Base-by-base conservation (phyloP, 2,113 vertebrate species). In the Calyptomena viridis region DNA sequence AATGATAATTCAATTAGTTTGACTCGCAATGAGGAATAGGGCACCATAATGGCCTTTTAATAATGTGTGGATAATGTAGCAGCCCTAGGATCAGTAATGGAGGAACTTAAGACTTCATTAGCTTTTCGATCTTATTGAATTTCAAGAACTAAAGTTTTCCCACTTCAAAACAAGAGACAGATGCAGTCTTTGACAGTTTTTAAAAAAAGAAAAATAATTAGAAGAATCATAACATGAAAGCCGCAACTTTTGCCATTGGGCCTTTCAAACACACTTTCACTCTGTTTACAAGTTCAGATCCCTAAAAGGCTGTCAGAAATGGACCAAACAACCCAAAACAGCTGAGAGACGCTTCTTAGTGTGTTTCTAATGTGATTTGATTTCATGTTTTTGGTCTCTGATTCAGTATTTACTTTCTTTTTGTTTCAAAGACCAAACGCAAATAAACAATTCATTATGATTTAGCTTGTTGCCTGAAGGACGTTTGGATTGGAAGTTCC, bases 91-190 rank as follows among this genome's bases (percentile, higher is more conserved):
- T 76, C 50, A 37, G 21, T 47, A 27, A 87, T 14, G 35, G 68
- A 44, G 17, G 39, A 85, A 37, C 28, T 59, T 12, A 46, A 88
- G 53, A 27, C 35, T 59, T 66, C 24, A 18, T 50, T 62, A 63
- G 27, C 11, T 87, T 95, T 95, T 46, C 50, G 63, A 12, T 66
- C 52, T 74, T 86, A 46, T n/a, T 7, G 4, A 68, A 92, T 96
- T 96, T 95, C 35, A 75, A 62, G 59, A 71, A 62, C 60, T 88
- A 15, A 85, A 66, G 6, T 64, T 96, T 93, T 94, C 24, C 77
- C 44, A 30, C 25, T 82, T 73, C 13, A 37, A 78, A 96, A 46
- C 37, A 44, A 64, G 80, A 72, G 13, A 62, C 67, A 55, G 35
- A 24, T 84, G 49, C 69, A 53, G 27, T 62, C 81, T 93, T 64